These are phyloP conservation scores for Drosophila albomicans DNA, from an alignment of 1,140 invertebrate genomes.

Conservation along the genomic window DNA sequence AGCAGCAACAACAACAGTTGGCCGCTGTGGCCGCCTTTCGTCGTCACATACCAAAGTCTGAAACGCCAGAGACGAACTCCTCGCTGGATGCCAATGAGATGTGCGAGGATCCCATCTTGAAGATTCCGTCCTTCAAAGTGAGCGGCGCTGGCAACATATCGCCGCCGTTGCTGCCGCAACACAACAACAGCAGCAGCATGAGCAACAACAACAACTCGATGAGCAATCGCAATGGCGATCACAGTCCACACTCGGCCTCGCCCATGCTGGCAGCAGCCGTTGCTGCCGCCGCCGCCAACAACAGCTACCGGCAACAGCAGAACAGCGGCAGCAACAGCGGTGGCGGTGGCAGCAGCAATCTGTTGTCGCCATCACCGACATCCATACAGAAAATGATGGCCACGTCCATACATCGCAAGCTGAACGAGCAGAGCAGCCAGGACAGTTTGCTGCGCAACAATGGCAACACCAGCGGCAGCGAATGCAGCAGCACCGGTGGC, in stretches of 20 bases:
- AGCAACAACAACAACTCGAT: constrained; percentile 40
- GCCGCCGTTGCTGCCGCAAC: constrained; percentile 80
- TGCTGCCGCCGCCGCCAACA: constrained; percentile 56
- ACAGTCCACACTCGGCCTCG: constrained; percentile 73
- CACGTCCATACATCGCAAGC: constrained; percentile 94
- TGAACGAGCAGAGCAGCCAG: constrained; percentile 88
- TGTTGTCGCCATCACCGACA: constrained; percentile 86
- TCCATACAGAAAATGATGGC: constrained; percentile 91
- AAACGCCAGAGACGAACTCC: constrained; percentile 83
- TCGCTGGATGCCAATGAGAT: constrained; percentile 85
- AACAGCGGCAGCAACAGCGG: constrained; percentile 16
- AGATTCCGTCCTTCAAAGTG: constrained; percentile 96
- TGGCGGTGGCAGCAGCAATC: constrained; percentile 53
- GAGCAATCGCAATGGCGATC: constrained; percentile 62
- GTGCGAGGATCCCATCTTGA: constrained; percentile 90
- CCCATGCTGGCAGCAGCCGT: constrained; percentile 79
- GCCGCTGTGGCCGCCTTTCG: constrained; percentile 55
- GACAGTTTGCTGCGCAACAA: constrained; percentile 60
- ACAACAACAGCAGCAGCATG: constrained; percentile 65
- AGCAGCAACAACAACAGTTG: constrained; percentile 65
- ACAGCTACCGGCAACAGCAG: constrained; percentile 40
- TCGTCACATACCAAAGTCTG: constrained; percentile 82
- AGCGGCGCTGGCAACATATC: constrained; percentile 86
- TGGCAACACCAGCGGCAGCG: constrained; percentile 85
- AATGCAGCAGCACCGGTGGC: constrained; percentile 84